Conservation (phyloP, 2,797 vertebrate species). For the Sebastes taczanowskii region DNA sequence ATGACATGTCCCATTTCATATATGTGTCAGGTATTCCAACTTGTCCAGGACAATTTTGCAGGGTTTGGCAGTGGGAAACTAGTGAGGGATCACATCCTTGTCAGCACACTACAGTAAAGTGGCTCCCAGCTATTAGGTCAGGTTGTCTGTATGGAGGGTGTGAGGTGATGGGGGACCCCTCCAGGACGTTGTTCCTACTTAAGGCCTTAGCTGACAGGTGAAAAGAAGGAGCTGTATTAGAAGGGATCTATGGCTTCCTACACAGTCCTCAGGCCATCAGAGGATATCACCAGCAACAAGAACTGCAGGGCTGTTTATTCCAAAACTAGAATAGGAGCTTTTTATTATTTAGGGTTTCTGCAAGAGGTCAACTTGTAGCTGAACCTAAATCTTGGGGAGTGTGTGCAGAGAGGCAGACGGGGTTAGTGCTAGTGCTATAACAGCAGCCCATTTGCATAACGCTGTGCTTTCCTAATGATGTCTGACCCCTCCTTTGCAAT, state of each 20-base stretch:
- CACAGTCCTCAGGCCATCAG: background rate
- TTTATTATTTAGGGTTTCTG: background rate
- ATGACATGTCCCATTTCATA: background rate
- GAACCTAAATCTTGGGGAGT: background rate
- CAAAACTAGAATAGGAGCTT: background rate
- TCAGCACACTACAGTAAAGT: background rate
- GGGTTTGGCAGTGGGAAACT: background rate
- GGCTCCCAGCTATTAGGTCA: background rate
- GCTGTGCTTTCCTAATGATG: conserved; percentile 24
- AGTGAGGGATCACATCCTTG: background rate
- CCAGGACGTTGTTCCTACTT: background rate
- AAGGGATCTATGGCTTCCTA: background rate
- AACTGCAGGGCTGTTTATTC: background rate
- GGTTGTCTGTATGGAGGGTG: background rate
- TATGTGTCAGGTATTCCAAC: background rate
- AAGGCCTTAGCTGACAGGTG: background rate
- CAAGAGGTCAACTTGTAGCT: background rate
- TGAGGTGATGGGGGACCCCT: background rate
- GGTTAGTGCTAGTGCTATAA: background rate
- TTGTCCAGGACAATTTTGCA: background rate
- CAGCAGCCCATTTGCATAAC: background rate
- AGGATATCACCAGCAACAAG: background rate
- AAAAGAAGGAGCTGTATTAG: background rate
- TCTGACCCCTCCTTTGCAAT: background rate
- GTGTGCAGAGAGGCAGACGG: background rate